Conservation (phyloP, 2,888 invertebrate genomes). For the Herminia tarsipennalis region DNA sequence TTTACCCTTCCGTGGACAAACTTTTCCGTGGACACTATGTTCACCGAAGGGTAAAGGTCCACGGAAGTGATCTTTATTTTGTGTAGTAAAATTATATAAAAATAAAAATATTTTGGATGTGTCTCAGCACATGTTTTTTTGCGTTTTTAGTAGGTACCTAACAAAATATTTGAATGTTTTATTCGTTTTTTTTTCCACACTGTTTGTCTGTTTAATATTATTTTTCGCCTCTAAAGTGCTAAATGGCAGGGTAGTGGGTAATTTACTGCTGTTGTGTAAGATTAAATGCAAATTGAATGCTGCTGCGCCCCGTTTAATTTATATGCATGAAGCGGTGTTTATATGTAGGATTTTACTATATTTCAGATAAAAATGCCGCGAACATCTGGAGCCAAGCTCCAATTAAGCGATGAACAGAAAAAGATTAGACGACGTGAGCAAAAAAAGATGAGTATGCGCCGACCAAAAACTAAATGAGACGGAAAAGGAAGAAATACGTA, state of each 20-base stretch:
- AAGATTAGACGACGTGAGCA: constrained; percentile 23
- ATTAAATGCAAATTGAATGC: no score
- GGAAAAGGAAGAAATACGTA: constrained; percentile 20
- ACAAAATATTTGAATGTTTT: no score
- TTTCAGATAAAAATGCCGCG: constrained; percentile 3
- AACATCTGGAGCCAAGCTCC: constrained; percentile 5
- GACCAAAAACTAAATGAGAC: constrained; percentile 16
- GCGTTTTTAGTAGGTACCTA: no score
- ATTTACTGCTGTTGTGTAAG: no score
- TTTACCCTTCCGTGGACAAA: constrained; percentile 1
- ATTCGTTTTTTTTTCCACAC: no score
- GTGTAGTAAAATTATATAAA: neutral
- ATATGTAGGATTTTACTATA: neutral
- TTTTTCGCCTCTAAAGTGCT: no score
- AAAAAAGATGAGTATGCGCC: constrained; percentile 23
- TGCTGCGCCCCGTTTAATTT: no score
- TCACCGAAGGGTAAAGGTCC: constrained; percentile 2
- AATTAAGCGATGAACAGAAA: constrained; percentile 22
- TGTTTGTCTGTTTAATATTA: no score
- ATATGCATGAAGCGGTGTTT: no score
- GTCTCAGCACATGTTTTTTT: no score
- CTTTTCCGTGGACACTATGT: neutral
- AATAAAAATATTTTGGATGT: no score
- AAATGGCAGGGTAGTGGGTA: no score
- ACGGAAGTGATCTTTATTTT: neutral